These are phyloP conservation scores for Hycleus cichorii DNA, from an alignment of 1,140 invertebrate species.

Conservation along the genomic window DNA sequence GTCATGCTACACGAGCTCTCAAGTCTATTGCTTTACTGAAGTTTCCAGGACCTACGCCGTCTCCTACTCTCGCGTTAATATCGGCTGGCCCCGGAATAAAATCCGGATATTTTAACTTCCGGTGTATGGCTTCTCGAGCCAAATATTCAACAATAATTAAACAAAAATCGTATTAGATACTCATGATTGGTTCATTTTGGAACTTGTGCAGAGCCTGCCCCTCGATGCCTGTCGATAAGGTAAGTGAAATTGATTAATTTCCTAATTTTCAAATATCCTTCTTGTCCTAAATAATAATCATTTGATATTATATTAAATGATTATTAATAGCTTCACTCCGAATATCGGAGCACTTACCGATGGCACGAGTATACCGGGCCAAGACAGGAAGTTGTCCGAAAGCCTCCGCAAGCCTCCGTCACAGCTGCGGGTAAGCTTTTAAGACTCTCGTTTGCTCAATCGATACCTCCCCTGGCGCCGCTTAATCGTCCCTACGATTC, in stretches of 20 bases:
- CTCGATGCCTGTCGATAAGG: slow-evolving; percentile 89
- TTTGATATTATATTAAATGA: neutral
- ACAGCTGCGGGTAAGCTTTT: slow-evolving; percentile 42
- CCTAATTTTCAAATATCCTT: neutral
- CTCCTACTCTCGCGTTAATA: slow-evolving; percentile 9
- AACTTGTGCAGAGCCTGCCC: slow-evolving; percentile 88
- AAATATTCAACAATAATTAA: slow-evolving; percentile 2
- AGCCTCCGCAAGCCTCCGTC: slow-evolving; percentile 52
- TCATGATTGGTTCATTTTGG: slow-evolving; percentile 91
- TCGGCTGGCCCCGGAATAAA: slow-evolving; percentile 5
- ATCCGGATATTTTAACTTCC: slow-evolving; percentile 5
- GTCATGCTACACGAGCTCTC: slow-evolving; percentile 20
- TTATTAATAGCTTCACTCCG: slow-evolving; percentile 73
- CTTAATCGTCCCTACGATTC: slow-evolving; percentile 26
- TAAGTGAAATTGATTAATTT: slow-evolving; percentile 43
- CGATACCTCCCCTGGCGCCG: slow-evolving; percentile 35
- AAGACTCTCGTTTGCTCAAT: neutral
- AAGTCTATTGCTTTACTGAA: slow-evolving; percentile 2
- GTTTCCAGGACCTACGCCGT: slow-evolving; percentile 13
- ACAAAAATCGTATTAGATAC: slow-evolving; percentile 33
- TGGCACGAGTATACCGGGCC: slow-evolving; percentile 82
- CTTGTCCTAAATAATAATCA: neutral
- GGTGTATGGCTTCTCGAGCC: slow-evolving; percentile 27
- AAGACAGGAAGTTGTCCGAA: slow-evolving; percentile 51
- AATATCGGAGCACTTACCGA: slow-evolving; percentile 86